Percentiles rank a stretch among this genome's conserved stretches.
phyloP scores from a whole-genome alignment of 2,113 vertebrate species.

The Xiphophorus hellerii region DNA sequence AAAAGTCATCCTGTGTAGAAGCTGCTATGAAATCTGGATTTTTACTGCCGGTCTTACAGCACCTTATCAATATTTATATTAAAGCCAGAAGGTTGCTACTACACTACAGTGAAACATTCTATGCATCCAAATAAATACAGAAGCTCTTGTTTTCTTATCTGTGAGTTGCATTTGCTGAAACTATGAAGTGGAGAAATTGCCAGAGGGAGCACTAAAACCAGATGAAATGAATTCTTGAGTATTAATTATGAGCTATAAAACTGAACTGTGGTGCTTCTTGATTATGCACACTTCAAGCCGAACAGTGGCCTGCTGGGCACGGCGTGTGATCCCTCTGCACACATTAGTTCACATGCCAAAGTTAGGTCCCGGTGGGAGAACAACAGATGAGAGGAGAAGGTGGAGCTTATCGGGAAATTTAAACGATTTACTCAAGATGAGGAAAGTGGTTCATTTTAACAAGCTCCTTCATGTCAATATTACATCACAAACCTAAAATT shows the following conservation, averaged over 20 bases:
- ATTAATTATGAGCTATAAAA: conserved; percentile 65
- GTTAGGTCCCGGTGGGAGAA: conserved; percentile 14
- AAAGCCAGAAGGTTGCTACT: background rate
- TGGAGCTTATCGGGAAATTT: background rate
- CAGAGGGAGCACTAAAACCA: conserved; percentile 43
- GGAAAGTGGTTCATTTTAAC: background rate
- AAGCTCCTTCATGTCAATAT: background rate
- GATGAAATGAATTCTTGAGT: conserved; percentile 57
- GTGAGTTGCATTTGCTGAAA: background rate
- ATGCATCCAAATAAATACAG: background rate
- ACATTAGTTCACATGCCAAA: conserved; percentile 47
- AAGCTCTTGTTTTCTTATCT: background rate
- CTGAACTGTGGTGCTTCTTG: conserved; percentile 53
- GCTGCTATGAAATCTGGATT: background rate
- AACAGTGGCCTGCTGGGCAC: conserved; percentile 40
- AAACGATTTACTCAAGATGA: background rate
- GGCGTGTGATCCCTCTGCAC: conserved; percentile 27
- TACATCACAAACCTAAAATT: background rate
- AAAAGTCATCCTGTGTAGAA: background rate
- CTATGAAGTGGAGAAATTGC: conserved; percentile 23
- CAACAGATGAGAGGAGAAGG: conserved; percentile 1
- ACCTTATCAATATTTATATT: conserved; percentile 5
- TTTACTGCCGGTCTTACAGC: background rate
- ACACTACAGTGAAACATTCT: background rate
- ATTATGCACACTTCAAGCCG: conserved; percentile 49